A percentile compares a stretch with the other conserved stretches of the same genome.
phyloP scores from a whole-genome alignment of 64 coral and sea anemone genomes.

The Trachythela sp. region DNA sequence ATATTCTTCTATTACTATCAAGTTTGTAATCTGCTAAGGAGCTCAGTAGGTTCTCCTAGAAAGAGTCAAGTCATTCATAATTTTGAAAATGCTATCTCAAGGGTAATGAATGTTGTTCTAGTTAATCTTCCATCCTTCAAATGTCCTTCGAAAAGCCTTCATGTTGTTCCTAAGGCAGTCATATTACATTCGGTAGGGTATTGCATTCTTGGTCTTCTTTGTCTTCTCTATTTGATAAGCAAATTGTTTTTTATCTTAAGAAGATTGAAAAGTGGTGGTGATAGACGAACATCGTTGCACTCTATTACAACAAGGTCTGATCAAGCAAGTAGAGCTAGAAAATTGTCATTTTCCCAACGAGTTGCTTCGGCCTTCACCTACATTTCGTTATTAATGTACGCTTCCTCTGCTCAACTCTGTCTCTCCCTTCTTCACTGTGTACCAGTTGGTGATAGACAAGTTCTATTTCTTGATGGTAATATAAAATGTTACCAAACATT shows the following conservation, averaged over 20 bases:
- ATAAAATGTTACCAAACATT: neutral
- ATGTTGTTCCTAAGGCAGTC: neutral
- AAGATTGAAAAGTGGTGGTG: neutral
- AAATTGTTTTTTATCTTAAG: neutral
- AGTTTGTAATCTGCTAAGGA: neutral
- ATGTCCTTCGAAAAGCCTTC: neutral
- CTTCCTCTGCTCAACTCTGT: neutral
- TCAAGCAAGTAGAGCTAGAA: neutral
- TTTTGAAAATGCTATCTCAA: neutral
- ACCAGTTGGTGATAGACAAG: neutral
- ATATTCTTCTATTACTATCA: neutral
- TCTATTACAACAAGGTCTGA: neutral
- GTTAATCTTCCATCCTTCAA: neutral
- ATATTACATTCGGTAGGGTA: neutral
- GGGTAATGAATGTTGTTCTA: neutral
- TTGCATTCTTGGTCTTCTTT: neutral
- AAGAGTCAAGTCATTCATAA: neutral
- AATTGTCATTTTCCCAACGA: neutral
- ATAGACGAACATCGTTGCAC: too few species aligned
- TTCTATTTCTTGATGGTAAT: constrained; percentile 1
- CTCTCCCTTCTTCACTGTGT: neutral
- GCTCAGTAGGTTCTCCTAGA: neutral
- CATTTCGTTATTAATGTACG: neutral
- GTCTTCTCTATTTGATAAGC: neutral
- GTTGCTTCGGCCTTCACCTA: neutral